A percentile compares a stretch with the other conserved stretches of the same genome.
Evolutionary conservation across 2,113 vertebrate species (phyloP).

Genomic region (Verasper variegatus): DNA sequence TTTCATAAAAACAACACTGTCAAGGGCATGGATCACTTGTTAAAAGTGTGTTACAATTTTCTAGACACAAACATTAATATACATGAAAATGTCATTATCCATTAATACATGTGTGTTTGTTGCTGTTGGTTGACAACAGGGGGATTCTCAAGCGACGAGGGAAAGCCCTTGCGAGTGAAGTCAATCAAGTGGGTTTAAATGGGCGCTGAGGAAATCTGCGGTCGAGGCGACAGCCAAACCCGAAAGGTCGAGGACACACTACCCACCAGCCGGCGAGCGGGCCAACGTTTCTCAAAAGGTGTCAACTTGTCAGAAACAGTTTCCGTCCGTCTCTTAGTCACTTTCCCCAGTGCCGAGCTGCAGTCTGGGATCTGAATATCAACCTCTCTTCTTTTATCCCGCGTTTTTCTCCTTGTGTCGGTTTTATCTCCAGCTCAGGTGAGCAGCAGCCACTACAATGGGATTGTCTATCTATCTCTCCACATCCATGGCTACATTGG

Average conservation of each 20-base stretch:
- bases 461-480: constrained; percentile 57
- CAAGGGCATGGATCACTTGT: background rate
- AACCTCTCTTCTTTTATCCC: constrained; percentile 33
- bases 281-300: constrained; percentile 62
- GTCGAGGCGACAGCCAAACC: constrained; percentile 46
- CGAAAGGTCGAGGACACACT: constrained; percentile 64
- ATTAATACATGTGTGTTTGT: constrained; percentile 8
- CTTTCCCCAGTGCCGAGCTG: constrained; percentile 27
- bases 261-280: constrained; percentile 33
- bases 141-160: background rate
- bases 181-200: constrained; percentile 59
- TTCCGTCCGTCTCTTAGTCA: constrained; percentile 61
- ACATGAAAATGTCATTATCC: constrained; percentile 7
- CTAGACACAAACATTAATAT: background rate
- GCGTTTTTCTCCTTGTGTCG: constrained; percentile 46
- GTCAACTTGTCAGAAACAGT: constrained; percentile 67
- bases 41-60: background rate
- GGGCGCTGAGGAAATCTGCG: constrained; percentile 40
- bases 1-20: background rate
- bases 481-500: constrained; percentile 40
- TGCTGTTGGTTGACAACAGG: constrained; percentile 15
- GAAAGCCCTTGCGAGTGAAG: constrained; percentile 19
- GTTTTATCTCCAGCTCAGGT: constrained; percentile 51
- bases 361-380: constrained; percentile 45
- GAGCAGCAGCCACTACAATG: constrained; percentile 50